Percentiles rank a stretch among this genome's conserved stretches.
Conservation (phyloP, 2,113 vertebrate species). For the Dromiciops gliroides region DNA sequence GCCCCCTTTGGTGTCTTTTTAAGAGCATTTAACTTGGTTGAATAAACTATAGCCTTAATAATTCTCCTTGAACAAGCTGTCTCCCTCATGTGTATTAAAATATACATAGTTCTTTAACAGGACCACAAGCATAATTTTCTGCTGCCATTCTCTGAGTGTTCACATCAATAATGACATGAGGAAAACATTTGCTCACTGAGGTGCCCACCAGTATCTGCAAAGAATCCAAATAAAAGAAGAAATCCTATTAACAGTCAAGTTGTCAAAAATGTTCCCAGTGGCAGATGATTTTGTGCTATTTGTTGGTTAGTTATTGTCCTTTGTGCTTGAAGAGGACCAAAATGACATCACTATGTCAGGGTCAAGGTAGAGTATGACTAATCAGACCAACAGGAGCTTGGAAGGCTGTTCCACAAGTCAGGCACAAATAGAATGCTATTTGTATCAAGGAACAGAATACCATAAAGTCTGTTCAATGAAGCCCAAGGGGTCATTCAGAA, state of each 20-base stretch:
- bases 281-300: not conserved
- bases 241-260: not conserved
- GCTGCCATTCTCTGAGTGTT: not conserved
- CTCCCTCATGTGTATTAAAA: not conserved
- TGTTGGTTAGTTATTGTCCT: not conserved
- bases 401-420: not conserved
- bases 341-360: not conserved
- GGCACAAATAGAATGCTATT: not conserved
- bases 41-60: not conserved
- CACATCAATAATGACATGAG: not conserved
- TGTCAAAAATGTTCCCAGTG: not conserved
- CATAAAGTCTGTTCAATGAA: not conserved
- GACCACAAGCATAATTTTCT: not conserved
- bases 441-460: not conserved
- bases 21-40: not conserved
- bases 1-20: no score
- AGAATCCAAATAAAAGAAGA: not conserved
- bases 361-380: not conserved
- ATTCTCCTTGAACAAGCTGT: not conserved
- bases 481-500: not conserved
- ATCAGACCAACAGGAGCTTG: not conserved
- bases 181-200: not conserved
- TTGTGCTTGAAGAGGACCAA: not conserved
- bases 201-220: not conserved
- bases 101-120: not conserved